Conservation (phyloP, 92 coral and sea anemone genomes). For the Pocillopora meandrina region DNA sequence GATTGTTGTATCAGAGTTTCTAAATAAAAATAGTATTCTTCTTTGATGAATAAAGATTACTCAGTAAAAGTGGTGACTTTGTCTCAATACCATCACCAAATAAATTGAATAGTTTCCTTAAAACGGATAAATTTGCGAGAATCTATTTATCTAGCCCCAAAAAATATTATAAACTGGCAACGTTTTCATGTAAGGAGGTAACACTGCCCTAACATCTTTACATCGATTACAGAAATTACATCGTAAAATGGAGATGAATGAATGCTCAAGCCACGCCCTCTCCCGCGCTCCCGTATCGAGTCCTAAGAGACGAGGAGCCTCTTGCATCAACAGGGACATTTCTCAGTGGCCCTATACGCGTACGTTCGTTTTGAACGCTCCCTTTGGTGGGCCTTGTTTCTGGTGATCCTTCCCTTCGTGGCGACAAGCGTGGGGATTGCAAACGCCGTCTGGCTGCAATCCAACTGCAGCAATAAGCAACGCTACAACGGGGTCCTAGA, state of each 20-base stretch:
- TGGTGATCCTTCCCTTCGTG: slow-evolving; percentile 13
- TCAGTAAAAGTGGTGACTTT: no score
- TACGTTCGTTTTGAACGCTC: background rate
- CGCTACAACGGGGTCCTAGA: slow-evolving; percentile 25
- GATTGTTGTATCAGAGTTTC: no score
- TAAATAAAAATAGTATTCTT: no score
- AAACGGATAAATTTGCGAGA: background rate
- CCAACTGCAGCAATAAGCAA: slow-evolving; percentile 30
- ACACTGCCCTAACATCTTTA: no score
- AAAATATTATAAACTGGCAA: background rate
- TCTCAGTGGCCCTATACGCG: background rate
- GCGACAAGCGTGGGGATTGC: slow-evolving; percentile 17
- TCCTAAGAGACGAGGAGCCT: background rate
- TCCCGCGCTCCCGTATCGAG: slow-evolving; percentile 27
- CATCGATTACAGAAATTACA: no score
- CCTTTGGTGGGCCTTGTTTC: slow-evolving; percentile 18
- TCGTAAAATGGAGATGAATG: no score
- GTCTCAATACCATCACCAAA: no score
- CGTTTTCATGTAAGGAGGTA: background rate
- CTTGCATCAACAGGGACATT: background rate
- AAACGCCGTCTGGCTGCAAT: slow-evolving; percentile 7
- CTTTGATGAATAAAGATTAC: no score
- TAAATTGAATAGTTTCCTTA: background rate
- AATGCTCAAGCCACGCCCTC: slow-evolving; percentile 7
- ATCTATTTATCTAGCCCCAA: no score